Evolutionary conservation across 2,113 vertebrate species (phyloP), one percentile per base, ranked within the genome.

Genomic region (Terrapene triunguis): DNA sequence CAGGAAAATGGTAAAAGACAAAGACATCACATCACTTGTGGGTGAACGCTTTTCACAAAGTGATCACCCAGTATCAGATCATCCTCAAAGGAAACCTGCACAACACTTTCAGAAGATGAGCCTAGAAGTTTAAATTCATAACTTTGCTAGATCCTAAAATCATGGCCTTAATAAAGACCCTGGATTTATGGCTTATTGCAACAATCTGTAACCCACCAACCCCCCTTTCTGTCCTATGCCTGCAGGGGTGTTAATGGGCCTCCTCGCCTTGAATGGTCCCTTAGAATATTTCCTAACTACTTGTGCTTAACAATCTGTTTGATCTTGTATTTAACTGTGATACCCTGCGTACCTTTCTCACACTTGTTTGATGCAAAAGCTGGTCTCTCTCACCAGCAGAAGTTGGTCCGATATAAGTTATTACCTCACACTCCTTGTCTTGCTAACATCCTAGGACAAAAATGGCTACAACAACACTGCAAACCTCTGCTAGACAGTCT

Each of bases 401-500:
- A 65, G 62, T 35, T 32, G 57, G 14, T 13, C 12, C 32, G 35
- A 29, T 35, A 35, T 7, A 35, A 65, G 59, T 16, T 65, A 65
- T 65, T 65, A 59, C 59, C 29, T 35, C 29, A 7, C 59, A 14
- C 32, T 16, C 29, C 59, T 35, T 35, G 59, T 35, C 62, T 65
- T 13, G 16, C 32, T 35, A 29, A 35, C 62, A 65, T 35, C 62
- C 62, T 65, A 12, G 29, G 13, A 65, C 62, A 32, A 14, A 35
- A 17, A 32, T 16, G 62, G 14, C 14, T 65, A 35, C 29, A 13
- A 8, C 59, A 65, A 35, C 14, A 6, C 62, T 35, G 62, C 48
- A 3, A 0, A 2, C 85, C 1, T 27, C 51, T 48, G 24, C 72
- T 29, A 24, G 27, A 1, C 2, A 1, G 42, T 21, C 6, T 79